Evolutionary conservation across 2,888 invertebrate species (phyloP), one percentile per base, ranked within the genome.

Genomic region (Ectobius pallidus): DNA sequence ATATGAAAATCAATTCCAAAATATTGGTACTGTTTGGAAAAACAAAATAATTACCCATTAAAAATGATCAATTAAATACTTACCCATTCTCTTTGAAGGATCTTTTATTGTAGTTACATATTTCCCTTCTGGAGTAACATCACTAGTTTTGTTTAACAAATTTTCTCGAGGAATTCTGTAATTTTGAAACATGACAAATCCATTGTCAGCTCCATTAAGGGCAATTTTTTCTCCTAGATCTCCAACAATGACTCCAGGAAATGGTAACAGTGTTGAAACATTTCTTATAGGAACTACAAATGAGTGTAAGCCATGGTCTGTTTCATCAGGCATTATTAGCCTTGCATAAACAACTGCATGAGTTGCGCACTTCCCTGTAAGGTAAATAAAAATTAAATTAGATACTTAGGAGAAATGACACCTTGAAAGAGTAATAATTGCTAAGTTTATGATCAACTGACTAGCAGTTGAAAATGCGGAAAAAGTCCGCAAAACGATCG

Each of bases 41-140:
- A 39, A 6, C 39, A 39, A 39, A 39, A 42, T 42, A 42, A 42
- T 42, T 42, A 14, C 11, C 11, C 44, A 14, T 42, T 42, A 42
- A 11, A 42, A n/a, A n/a, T n/a, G 16, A 62, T 20, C 9, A 62
- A 3, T 20, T 3, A 18, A 34, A 62, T 68, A 25, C 52, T 82
- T 84, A 80, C 89, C 96, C 77, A 96, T 87, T 79, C 95, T 91
- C 81, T 90, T 91, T 46, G 91, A 92, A 0, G 95, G 94, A 79
- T 96, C 95, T 61, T 94, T 92, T 82, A 93, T 95, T n/a, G 94
- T 92, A 77, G 95, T 93, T 78, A 94, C 92, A 81, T 97, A 98
- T 75, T 88, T 87, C 0, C 97, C 97, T 16, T 94, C 93, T 4
- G 91, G 89, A 0, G 93, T 92, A 20, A 98, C 94, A 81, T 97